A percentile compares a stretch with the other conserved stretches of the same genome.
phyloP scores from a whole-genome alignment of 2,797 vertebrate genomes.

The Neosalanx taihuensis region DNA sequence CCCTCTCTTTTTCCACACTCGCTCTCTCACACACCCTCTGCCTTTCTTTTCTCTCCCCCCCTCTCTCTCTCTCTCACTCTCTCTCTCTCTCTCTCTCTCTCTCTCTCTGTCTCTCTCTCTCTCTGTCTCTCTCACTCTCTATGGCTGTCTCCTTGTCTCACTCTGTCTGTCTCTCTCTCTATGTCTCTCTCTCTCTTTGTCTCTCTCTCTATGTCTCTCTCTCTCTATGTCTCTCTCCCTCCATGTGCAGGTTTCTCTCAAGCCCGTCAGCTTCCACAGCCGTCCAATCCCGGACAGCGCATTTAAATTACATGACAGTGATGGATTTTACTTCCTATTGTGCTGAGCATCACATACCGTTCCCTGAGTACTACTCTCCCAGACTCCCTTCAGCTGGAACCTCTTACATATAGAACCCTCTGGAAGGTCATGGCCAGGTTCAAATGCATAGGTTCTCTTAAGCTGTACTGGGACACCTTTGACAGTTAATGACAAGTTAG shows the following conservation, averaged over 20 bases:
- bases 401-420: constrained; percentile 3
- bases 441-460: neutral
- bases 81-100: neutral
- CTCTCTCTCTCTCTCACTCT: no score
- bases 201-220: neutral
- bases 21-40: no score
- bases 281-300: constrained; percentile 30
- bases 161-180: no score
- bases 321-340: constrained; percentile 29
- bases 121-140: constrained; percentile 6
- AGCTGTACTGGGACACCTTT: neutral
- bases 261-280: constrained; percentile 29
- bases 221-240: neutral
- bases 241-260: constrained; percentile 16
- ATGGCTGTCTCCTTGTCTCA: constrained; percentile 7
- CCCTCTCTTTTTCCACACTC: constrained; percentile 7
- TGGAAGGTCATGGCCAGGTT: neutral
- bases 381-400: constrained; percentile 1
- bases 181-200: neutral
- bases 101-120: no score
- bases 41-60: no score
- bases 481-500: constrained; percentile 48
- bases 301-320: constrained; percentile 39
- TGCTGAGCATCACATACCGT: constrained; percentile 20
- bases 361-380: neutral